phyloP scores from a whole-genome alignment of 2,113 vertebrate species.

The Dunckerocampus dactyliophorus region DNA sequence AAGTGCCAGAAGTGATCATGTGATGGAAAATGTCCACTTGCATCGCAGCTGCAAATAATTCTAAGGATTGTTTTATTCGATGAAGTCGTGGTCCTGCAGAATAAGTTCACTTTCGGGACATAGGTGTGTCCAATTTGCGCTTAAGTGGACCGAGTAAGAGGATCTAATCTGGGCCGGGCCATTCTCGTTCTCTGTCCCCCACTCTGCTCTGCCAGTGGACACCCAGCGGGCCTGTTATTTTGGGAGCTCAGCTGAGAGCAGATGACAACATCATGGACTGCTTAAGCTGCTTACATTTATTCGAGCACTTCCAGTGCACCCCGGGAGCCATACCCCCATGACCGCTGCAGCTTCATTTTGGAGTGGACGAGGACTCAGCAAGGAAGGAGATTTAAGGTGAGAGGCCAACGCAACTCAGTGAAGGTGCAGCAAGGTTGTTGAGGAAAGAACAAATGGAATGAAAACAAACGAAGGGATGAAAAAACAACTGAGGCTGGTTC shows the following conservation, averaged over 20 bases:
- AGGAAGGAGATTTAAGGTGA: too few species aligned
- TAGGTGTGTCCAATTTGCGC: slow-evolving; percentile 35
- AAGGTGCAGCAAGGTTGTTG: too few species aligned
- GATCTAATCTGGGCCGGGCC: slow-evolving; percentile 58
- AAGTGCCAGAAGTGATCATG: not conserved
- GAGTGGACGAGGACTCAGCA: too few species aligned
- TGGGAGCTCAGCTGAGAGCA: slow-evolving; percentile 67
- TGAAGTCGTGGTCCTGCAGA: slow-evolving; percentile 7
- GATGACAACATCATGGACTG: slow-evolving; percentile 68
- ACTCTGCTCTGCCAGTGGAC: slow-evolving; percentile 52
- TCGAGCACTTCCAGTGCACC: slow-evolving; percentile 59
- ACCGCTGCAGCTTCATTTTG: too few species aligned
- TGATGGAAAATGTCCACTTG: too few species aligned
- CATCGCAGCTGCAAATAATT: slow-evolving; percentile 10
- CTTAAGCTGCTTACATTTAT: slow-evolving; percentile 70
- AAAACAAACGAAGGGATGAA: too few species aligned
- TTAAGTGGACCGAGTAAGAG: slow-evolving; percentile 43
- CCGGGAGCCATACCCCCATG: slow-evolving; percentile 49
- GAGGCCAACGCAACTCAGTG: too few species aligned
- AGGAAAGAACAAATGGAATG: too few species aligned
- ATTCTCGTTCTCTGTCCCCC: slow-evolving; percentile 62
- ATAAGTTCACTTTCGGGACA: slow-evolving; percentile 14
- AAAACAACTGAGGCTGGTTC: too few species aligned
- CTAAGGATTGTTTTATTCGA: not conserved
- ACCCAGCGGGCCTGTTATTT: slow-evolving; percentile 70